Conservation (phyloP, 2,797 vertebrate genomes). For the Danionella dracula region DNA sequence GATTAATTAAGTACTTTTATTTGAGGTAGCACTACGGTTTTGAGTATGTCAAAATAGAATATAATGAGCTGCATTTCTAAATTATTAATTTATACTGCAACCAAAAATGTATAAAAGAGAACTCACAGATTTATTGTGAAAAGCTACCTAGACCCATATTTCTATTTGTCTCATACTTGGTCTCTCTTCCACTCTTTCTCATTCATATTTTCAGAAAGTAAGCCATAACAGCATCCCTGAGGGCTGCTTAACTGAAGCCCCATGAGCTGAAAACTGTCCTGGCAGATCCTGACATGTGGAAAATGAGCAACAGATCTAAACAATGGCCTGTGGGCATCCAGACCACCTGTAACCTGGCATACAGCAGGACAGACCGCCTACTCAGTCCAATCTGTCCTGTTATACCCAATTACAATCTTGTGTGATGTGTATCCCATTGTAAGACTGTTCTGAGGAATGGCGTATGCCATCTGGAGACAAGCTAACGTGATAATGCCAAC, state of each 20-base stretch:
- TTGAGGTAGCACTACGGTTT: no score
- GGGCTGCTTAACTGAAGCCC: constrained; percentile 3
- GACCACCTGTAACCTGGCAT: constrained; percentile 56
- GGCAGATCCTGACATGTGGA: constrained; percentile 21
- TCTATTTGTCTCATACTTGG: no score
- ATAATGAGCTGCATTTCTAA: no score
- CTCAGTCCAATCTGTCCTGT: constrained; percentile 54
- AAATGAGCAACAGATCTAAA: constrained; percentile 47
- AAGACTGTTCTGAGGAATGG: constrained; percentile 58
- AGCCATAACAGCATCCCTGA: constrained; percentile 10
- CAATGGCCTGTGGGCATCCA: constrained; percentile 49
- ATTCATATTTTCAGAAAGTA: neutral
- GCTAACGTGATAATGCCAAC: constrained; percentile 46
- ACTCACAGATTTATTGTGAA: neutral
- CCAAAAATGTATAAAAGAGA: no score
- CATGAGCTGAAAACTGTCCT: neutral
- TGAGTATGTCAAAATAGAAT: no score
- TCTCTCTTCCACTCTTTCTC: neutral
- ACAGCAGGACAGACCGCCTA: constrained; percentile 47
- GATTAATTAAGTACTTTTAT: no score
- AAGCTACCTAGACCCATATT: no score
- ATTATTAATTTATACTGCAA: no score
- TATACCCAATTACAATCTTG: constrained; percentile 54
- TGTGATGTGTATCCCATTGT: constrained; percentile 48
- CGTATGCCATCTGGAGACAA: constrained; percentile 55